Percentiles rank a stretch among this genome's conserved stretches.
Conservation (phyloP, 2,113 vertebrate species). For the Equus przewalskii region DNA sequence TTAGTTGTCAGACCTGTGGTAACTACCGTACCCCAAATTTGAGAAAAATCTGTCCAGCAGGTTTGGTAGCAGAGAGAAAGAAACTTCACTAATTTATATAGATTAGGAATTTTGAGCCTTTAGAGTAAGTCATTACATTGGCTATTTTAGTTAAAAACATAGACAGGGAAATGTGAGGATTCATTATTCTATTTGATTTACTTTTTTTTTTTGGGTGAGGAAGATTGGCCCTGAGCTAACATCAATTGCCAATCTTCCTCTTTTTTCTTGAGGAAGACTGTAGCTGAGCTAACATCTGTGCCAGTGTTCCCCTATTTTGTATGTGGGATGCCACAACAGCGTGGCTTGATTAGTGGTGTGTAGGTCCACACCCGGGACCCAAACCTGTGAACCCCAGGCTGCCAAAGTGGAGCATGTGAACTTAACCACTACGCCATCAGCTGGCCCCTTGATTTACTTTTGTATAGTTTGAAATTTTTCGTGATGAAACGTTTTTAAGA, state of each 20-base stretch:
- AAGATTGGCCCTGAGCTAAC: no score
- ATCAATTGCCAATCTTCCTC: no score
- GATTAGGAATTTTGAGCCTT: not conserved
- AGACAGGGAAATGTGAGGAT: not conserved
- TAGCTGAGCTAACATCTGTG: no score
- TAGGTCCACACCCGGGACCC: no score
- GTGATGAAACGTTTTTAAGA: slow-evolving; percentile 25
- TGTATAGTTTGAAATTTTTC: not conserved
- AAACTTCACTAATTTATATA: slow-evolving; percentile 7
- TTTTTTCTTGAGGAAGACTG: no score
- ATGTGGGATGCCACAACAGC: no score
- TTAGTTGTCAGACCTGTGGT: not conserved
- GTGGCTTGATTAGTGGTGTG: no score
- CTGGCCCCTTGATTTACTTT: not conserved
- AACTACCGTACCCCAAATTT: not conserved
- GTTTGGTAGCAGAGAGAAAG: slow-evolving; percentile 34
- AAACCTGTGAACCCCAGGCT: no score
- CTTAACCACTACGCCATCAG: no score
- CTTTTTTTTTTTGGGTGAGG: not conserved
- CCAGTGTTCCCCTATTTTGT: no score
- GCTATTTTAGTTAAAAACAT: slow-evolving; percentile 28
- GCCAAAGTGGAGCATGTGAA: no score
- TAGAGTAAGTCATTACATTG: slow-evolving; percentile 36
- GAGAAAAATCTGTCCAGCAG: not conserved
- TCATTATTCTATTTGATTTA: slow-evolving; percentile 23